These are phyloP conservation scores for Lamproptera curius DNA, from an alignment of 2,888 invertebrate genomes.

Conservation along the genomic window DNA sequence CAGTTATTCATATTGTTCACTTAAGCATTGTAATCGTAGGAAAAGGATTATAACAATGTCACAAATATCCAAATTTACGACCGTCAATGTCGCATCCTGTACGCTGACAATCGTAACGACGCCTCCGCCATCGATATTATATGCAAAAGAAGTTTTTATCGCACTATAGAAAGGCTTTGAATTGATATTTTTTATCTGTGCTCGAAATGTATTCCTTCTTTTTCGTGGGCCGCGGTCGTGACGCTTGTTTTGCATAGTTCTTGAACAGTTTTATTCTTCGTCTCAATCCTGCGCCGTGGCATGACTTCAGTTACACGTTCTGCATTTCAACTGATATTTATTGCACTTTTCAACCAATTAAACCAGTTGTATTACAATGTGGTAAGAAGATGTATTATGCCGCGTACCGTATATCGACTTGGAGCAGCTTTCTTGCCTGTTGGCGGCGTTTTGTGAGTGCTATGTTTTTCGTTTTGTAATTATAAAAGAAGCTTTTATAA, in stretches of 20 bases:
- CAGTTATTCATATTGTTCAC: slow-evolving; percentile 2
- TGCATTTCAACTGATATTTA: slow-evolving; percentile 18
- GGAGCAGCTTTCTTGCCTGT: slow-evolving; percentile 14
- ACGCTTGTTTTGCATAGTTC: slow-evolving; percentile 19
- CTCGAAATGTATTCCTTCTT: slow-evolving; percentile 13
- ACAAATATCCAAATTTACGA: slow-evolving; percentile 18
- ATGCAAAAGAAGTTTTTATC: slow-evolving; percentile 12
- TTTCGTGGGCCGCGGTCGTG: not conserved
- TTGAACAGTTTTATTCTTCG: slow-evolving; percentile 18
- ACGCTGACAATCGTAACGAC: slow-evolving; percentile 2
- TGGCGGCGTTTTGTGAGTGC: slow-evolving; percentile 1
- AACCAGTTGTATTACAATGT: slow-evolving; percentile 20
- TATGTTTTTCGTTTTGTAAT: too few relatives aligned
- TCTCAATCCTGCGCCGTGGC: slow-evolving; percentile 12
- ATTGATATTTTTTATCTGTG: slow-evolving; percentile 17
- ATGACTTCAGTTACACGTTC: slow-evolving; percentile 15
- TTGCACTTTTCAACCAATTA: slow-evolving; percentile 17
- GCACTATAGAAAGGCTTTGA: slow-evolving; percentile 2
- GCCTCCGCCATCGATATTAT: slow-evolving; percentile 9
- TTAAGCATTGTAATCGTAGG: not conserved
- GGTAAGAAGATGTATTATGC: slow-evolving; percentile 19
- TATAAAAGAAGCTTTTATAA: too few relatives aligned
- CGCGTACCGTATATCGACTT: slow-evolving; percentile 6
- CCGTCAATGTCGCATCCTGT: slow-evolving; percentile 12
- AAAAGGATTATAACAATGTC: slow-evolving; percentile 1